Evolutionary conservation across 1,140 invertebrate genomes (phyloP).

Genomic region (Eciton burchellii): DNA sequence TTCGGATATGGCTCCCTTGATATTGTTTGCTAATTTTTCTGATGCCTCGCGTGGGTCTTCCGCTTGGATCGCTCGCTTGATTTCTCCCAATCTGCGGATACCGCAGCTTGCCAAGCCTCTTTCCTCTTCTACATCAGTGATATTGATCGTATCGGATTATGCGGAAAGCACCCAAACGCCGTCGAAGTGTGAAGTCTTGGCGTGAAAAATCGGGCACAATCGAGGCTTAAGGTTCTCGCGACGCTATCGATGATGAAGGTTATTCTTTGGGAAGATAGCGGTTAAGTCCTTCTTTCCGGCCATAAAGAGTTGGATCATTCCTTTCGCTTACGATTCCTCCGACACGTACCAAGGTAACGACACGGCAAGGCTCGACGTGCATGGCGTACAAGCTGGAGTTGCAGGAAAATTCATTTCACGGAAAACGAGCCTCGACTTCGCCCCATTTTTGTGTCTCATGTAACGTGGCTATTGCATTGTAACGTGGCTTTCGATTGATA

Average conservation of each 20-base stretch:
- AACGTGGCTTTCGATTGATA: slow-evolving; percentile 14
- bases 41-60: neutral
- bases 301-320: slow-evolving; percentile 36
- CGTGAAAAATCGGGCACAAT: slow-evolving; percentile 9
- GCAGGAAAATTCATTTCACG: slow-evolving; percentile 51
- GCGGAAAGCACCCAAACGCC: neutral
- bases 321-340: slow-evolving; percentile 26
- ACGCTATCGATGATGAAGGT: slow-evolving; percentile 39
- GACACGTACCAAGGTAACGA: slow-evolving; percentile 62
- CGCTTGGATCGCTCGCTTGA: no score
- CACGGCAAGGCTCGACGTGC: slow-evolving; percentile 53
- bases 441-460: slow-evolving; percentile 40
- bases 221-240: neutral
- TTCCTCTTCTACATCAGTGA: neutral
- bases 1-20: no score
- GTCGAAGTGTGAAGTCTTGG: no score
- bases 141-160: neutral
- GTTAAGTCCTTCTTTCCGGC: slow-evolving; percentile 28
- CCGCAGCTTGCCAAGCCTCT: neutral
- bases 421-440: neutral
- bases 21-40: no score
- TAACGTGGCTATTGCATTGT: slow-evolving; percentile 43
- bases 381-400: slow-evolving; percentile 21
- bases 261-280: slow-evolving; percentile 29
- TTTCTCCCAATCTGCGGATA: neutral